Conservation (phyloP, 2,113 vertebrate species). For the Platysteira castanea region DNA sequence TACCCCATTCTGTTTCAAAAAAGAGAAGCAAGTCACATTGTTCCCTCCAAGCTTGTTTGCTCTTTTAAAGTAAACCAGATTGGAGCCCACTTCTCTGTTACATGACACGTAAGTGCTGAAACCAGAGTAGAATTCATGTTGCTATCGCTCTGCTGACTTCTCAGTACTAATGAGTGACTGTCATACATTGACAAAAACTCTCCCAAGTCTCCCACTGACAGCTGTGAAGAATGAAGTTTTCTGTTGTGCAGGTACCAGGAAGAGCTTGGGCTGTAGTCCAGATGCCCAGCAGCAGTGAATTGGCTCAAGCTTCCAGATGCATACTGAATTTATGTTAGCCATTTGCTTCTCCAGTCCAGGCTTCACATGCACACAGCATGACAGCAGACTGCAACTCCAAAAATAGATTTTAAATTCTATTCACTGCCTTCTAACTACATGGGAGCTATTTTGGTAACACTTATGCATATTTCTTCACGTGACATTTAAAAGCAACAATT, state of each 20-base stretch:
- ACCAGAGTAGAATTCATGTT: not conserved
- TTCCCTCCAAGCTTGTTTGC: not conserved
- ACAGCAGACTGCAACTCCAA: not conserved
- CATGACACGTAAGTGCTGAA: not conserved
- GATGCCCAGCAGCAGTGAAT: not conserved
- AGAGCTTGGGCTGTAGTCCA: not conserved
- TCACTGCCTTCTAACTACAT: not conserved
- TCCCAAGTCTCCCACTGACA: not conserved
- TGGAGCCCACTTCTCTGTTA: not conserved
- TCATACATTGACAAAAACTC: not conserved
- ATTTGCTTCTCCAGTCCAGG: not conserved
- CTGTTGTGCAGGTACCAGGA: not conserved
- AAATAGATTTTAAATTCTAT: not conserved
- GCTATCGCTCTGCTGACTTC: not conserved
- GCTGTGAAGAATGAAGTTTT: not conserved
- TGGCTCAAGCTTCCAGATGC: not conserved
- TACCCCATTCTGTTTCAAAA: not conserved
- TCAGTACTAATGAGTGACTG: not conserved
- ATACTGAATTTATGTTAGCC: not conserved
- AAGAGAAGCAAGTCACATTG: not conserved
- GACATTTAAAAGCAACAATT: not conserved
- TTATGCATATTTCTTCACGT: not conserved
- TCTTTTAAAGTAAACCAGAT: not conserved
- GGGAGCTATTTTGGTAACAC: not conserved
- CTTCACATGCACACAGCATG: not conserved